These are phyloP conservation scores for Hydrotaea cyrtoneurina DNA, from an alignment of 2,888 invertebrate species.

Conservation along the genomic window DNA sequence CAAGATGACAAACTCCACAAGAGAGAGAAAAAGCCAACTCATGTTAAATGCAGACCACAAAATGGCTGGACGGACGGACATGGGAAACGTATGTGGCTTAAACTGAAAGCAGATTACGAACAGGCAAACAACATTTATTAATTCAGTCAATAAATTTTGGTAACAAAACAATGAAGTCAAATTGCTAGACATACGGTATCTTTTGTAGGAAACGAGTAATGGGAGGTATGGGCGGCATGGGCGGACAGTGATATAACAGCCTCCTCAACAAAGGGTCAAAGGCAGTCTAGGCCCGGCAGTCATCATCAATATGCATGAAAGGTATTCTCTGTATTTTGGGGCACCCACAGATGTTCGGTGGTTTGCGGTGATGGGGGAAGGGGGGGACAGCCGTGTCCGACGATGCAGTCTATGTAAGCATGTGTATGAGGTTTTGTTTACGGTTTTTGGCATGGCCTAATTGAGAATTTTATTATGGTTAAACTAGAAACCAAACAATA, in stretches of 20 bases:
- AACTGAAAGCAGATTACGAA: constrained; percentile 30
- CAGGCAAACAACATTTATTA: constrained; percentile 38
- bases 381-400: not conserved
- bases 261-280: not conserved
- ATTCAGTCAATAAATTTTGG: constrained; percentile 39
- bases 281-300: not conserved
- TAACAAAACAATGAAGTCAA: constrained; percentile 36
- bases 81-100: not conserved
- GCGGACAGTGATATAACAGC: not conserved
- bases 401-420: not conserved
- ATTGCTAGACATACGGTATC: constrained; percentile 31
- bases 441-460: constrained; percentile 30
- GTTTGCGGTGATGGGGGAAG: no score
- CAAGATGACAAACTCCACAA: not conserved
- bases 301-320: constrained; percentile 17
- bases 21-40: no score
- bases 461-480: constrained; percentile 54
- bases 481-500: constrained; percentile 37
- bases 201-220: constrained; percentile 4
- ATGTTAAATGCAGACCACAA: not conserved
- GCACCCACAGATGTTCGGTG: not conserved
- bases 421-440: constrained; percentile 32
- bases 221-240: not conserved
- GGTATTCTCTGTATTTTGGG: not conserved
- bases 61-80: not conserved